Percentiles rank a stretch among this genome's conserved stretches.
These are phyloP conservation scores for Euproctis similis DNA, from an alignment of 2,888 invertebrate genomes.

Conservation along the genomic window DNA sequence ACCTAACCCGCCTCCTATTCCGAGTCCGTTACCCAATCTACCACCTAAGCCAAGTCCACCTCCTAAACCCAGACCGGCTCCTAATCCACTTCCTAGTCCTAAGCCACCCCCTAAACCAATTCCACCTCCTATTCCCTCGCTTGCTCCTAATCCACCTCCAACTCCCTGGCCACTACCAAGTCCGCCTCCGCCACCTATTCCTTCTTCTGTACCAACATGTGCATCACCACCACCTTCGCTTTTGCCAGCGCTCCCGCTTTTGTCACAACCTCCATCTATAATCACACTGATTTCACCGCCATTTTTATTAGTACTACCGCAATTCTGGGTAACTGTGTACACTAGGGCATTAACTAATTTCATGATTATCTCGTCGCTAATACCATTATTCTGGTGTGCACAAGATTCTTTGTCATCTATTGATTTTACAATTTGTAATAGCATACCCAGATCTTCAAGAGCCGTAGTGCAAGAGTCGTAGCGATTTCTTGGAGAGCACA, in stretches of 20 bases:
- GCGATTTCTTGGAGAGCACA: slow-evolving; percentile 3
- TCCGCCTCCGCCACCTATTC: slow-evolving; percentile 13
- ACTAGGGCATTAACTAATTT: slow-evolving; percentile 53
- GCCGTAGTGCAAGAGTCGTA: slow-evolving; percentile 27
- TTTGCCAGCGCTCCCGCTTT: slow-evolving; percentile 1
- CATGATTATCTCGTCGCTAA: slow-evolving; percentile 47
- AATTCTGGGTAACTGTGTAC: slow-evolving; percentile 37
- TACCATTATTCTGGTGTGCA: slow-evolving; percentile 9
- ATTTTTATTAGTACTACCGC: slow-evolving; percentile 12
- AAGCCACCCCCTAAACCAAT: slow-evolving; percentile 1
- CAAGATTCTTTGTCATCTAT: slow-evolving; percentile 17
- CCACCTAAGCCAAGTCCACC: too few relatives aligned
- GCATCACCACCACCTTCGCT: slow-evolving; percentile 2
- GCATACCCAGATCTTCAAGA: slow-evolving; percentile 28
- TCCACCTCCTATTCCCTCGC: not conserved
- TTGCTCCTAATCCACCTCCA: slow-evolving; percentile 2
- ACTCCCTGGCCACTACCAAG: slow-evolving; percentile 10
- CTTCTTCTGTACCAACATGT: slow-evolving; percentile 5
- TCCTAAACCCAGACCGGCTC: not conserved
- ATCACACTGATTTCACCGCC: not conserved
- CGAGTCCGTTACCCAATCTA: not conserved
- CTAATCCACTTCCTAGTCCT: slow-evolving; percentile 3
- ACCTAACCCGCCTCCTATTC: not conserved
- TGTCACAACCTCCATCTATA: slow-evolving; percentile 5
- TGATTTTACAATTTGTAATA: slow-evolving; percentile 23